These are phyloP conservation scores for Crepidodera aurea DNA, from an alignment of 2,888 invertebrate species.

Conservation along the genomic window DNA sequence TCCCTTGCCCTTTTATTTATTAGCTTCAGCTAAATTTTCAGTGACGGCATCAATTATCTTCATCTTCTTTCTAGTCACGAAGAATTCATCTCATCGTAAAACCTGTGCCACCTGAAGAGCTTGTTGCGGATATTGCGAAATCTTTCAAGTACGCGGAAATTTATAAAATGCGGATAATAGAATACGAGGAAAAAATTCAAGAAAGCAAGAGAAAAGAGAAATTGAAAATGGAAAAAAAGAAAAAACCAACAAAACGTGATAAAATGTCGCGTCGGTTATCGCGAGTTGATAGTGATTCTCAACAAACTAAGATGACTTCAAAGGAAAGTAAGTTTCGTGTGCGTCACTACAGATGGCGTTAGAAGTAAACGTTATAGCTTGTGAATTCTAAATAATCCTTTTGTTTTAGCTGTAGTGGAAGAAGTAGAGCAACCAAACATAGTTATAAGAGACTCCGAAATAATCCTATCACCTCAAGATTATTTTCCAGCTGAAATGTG, in stretches of 20 bases:
- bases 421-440: constrained; percentile 22
- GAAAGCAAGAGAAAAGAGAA: constrained; percentile 21
- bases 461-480: constrained; percentile 38
- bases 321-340: too few relatives aligned
- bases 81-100: constrained; percentile 41
- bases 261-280: too few relatives aligned
- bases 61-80: constrained; percentile 27
- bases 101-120: constrained; percentile 39
- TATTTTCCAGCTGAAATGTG: constrained; percentile 48
- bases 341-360: too few relatives aligned
- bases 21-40: too few relatives aligned
- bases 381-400: too few relatives aligned
- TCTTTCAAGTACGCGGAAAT: constrained; percentile 43
- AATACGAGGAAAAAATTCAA: constrained; percentile 21
- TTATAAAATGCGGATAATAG: constrained; percentile 38
- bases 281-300: too few relatives aligned
- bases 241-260: too few relatives aligned
- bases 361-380: too few relatives aligned
- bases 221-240: constrained; percentile 26
- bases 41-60: too few relatives aligned
- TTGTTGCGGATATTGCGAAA: constrained; percentile 40
- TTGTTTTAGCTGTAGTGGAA: not conserved
- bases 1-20: too few relatives aligned
- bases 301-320: too few relatives aligned
- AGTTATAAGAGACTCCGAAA: constrained; percentile 38